Conservation (phyloP, 2,113 vertebrate species). For the Murina feae region DNA sequence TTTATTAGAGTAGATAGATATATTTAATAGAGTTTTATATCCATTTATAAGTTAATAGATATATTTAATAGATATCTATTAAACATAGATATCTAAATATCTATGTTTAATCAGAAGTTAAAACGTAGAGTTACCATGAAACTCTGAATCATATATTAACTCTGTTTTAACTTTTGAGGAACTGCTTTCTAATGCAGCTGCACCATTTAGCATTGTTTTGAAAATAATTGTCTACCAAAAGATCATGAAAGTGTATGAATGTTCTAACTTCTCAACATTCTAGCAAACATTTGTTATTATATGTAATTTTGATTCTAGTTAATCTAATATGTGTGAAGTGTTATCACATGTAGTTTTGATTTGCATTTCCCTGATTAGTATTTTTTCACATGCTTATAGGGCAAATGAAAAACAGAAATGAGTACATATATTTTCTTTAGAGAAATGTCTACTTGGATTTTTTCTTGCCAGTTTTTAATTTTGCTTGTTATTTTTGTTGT, state of each 20-base stretch:
- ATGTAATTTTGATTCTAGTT: neutral
- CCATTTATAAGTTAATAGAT: no score
- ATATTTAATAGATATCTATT: no score
- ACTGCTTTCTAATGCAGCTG: neutral
- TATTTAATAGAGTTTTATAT: no score
- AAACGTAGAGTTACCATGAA: no score
- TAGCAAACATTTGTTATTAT: neutral
- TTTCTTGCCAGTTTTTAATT: neutral
- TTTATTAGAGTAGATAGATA: no score
- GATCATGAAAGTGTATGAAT: neutral
- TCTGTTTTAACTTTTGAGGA: neutral
- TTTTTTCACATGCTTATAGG: neutral
- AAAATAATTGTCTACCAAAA: neutral
- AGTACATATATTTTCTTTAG: neutral
- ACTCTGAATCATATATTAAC: neutral
- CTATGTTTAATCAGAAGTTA: no score
- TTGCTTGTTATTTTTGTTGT: neutral
- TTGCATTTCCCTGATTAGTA: neutral
- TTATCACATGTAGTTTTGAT: neutral
- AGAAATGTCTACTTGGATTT: neutral
- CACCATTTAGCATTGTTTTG: neutral
- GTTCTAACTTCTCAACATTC: neutral
- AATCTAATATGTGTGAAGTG: neutral
- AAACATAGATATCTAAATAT: no score
- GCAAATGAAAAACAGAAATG: no score